Base-by-base conservation (phyloP, 2,888 invertebrate genomes). In the Leucoptera coffeella region DNA sequence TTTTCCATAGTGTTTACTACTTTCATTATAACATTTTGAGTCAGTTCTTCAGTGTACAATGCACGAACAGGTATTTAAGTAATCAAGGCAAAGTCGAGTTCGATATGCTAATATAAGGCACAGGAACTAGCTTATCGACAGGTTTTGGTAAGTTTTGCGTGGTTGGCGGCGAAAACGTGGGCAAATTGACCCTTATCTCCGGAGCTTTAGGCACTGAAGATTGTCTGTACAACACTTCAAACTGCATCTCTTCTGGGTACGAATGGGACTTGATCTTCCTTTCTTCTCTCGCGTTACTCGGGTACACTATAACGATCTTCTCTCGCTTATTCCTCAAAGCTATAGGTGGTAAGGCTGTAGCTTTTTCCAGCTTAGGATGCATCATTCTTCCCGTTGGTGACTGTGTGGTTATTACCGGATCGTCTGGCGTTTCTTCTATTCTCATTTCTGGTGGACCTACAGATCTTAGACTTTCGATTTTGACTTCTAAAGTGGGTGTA, bases 151-250 rank as follows among this genome's bases (percentile, higher is more conserved):
- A 38, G 32, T 2, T 40, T 23, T 9, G 48, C 38, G 42, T 33
- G 6, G 51, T 42, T 4, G 67, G 65, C 12, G 78, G 77, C 14
- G 65, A 45, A 40, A 74, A 78, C 2, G 78, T 78, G 8, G 78
- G 78, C 34, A 78, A 42, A 35, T 77, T 74, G n/a, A 78, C 74
- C 22, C 73, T 53, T 4, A 77, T 32, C 4, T 2, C 30, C 19
- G 30, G 35, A 14, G 42, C 37, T n/a, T n/a, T 61, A 1, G 64
- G 58, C 28, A 56, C 52, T 3, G 56, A 55, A 12, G 71, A 61
- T 38, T 60, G 71, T 23, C 48, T 51, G 39, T 71, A 72, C 30
- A 72, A 36, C 17, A 65, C 67, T 35, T 72, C 72, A 37, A 72
- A 72, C 37, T 72, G 72, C 40, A 71, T 39, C 39, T 71, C 69